Evolutionary conservation across 1,140 invertebrate genomes (phyloP).

Genomic region (Drosophila arizonae): DNA sequence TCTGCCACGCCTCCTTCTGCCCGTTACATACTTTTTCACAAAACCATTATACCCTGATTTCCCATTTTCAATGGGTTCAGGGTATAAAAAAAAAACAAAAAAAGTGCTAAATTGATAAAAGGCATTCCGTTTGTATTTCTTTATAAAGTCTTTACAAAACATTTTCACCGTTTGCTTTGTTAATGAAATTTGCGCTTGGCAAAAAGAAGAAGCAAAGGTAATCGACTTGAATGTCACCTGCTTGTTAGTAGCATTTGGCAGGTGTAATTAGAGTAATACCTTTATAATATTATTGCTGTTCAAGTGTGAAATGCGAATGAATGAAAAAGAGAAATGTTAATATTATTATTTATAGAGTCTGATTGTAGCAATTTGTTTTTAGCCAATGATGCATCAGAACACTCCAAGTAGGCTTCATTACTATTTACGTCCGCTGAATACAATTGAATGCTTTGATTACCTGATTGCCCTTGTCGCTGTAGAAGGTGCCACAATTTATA

Average conservation of each 20-base stretch:
- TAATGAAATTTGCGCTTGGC: not conserved
- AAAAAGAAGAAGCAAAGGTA: no score
- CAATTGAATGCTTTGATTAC: conserved; percentile 39
- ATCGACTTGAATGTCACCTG: not conserved
- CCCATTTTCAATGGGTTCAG: no score
- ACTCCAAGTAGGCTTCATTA: conserved; percentile 32
- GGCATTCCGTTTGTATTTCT: no score
- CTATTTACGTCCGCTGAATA: conserved; percentile 37
- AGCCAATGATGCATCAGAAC: not conserved
- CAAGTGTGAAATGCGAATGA: not conserved
- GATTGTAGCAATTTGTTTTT: not conserved
- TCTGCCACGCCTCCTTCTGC: no score
- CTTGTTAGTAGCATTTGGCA: not conserved
- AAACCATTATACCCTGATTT: no score
- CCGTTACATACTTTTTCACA: no score
- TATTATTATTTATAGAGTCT: conserved; percentile 1
- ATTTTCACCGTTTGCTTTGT: not conserved
- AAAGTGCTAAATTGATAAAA: no score
- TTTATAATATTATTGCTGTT: not conserved
- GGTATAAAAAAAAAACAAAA: no score
- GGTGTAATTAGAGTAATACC: not conserved
- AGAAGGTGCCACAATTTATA: conserved; percentile 14
- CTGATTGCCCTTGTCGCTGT: conserved; percentile 53
- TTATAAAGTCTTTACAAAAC: no score
- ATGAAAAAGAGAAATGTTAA: not conserved